Base-by-base conservation (phyloP, 2,888 invertebrate species). In the Cetonia aurata region DNA sequence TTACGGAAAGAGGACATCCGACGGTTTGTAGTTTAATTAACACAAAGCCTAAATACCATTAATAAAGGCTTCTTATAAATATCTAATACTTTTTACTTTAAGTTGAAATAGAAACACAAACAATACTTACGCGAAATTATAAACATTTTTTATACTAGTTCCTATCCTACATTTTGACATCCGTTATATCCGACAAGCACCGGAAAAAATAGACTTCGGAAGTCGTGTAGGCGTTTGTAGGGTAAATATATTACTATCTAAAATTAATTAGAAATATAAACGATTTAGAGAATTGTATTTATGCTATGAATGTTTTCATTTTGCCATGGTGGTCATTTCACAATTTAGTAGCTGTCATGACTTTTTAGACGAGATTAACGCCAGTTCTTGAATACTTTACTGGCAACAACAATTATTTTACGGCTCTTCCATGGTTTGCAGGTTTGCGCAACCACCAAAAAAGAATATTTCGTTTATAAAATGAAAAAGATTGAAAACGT, bases 211-310 rank as follows among this genome's bases (percentile, higher is more conserved):
- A 62, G 10, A 50, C 33, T 62, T 62, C 50, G 62, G 62, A 62
- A 62, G 50, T 31, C 46, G 60, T 8, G 62, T 62, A 50, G 62
- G 62, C 48, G 62, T 37, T 50, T 25, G 17, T 10, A 50, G 50
- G 10, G 12, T 48, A 62, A 62, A 62, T 62, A 62, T 10, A 62
- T 62, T 12, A 62, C 50, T 62, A 13, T 62, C 62, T 62, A 62
- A 62, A 62, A 62, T 62, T 50, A 62, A 62, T 62, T 62, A 62
- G 9, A 62, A 33, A 62, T 48, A 33, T 62, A 62, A 62, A 62
- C 62, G 15, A 50, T 62, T 50, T 37, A 33, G 17, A 62, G 9
- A 62, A 37, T 62, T 62, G 42, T 62, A 37, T 50, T 50, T 50
- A 50, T 15, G 13, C 25, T 8, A 12, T 10, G 25, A 52, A 25